A percentile compares a stretch with the other conserved stretches of the same genome.
Conservation (phyloP, 2,113 vertebrate genomes). For the Zosterops borbonicus region DNA sequence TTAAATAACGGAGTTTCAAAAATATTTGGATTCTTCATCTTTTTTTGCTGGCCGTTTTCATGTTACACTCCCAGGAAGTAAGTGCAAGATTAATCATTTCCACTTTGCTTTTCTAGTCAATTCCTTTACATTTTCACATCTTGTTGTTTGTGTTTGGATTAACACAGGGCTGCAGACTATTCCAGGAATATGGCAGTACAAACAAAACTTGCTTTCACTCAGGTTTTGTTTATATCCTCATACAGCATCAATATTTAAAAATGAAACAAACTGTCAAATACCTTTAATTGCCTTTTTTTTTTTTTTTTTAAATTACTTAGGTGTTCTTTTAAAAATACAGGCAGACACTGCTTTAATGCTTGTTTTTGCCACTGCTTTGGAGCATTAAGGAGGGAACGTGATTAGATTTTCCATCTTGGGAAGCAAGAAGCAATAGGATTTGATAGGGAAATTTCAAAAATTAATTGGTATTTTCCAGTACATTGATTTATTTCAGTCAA, state of each 20-base stretch:
- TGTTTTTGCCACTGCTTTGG: not conserved
- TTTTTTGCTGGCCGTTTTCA: not conserved
- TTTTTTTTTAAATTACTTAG: not conserved
- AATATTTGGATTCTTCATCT: not conserved
- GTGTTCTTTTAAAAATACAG: not conserved
- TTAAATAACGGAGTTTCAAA: not conserved
- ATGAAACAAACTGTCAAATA: not conserved
- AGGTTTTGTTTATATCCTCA: not conserved
- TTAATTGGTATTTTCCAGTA: constrained; percentile 45
- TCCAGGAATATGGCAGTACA: not conserved
- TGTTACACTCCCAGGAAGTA: not conserved
- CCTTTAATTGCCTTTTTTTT: not conserved
- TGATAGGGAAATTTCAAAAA: not conserved
- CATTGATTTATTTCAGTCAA: constrained; percentile 34
- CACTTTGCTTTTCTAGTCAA: not conserved
- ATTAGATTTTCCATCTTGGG: not conserved
- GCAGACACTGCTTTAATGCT: not conserved
- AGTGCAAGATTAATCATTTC: not conserved
- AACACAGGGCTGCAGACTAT: not conserved
- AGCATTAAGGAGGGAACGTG: not conserved
- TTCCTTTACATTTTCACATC: not conserved
- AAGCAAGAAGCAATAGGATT: not conserved
- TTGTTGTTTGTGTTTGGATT: not conserved
- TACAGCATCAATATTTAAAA: not conserved
- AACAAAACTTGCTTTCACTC: not conserved